These are phyloP conservation scores for Colius striatus DNA, from an alignment of 2,113 vertebrate genomes.

Conservation along the genomic window DNA sequence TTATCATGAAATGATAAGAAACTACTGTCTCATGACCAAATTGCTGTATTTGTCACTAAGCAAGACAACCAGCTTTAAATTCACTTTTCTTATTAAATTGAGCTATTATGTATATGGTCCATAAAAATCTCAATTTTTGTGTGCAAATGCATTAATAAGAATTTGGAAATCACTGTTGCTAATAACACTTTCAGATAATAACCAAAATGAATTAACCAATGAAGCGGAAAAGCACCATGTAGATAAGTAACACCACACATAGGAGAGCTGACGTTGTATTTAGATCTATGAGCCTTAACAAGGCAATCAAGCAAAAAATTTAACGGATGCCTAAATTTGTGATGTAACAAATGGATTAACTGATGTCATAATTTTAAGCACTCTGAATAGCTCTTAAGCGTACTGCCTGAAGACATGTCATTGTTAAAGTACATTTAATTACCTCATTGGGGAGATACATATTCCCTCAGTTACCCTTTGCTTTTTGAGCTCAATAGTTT, in stretches of 20 bases:
- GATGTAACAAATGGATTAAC: conserved; percentile 31
- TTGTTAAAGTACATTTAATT: conserved; percentile 32
- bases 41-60: background rate
- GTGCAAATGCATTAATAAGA: background rate
- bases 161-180: background rate
- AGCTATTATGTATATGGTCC: background rate
- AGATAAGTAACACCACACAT: background rate
- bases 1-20: background rate
- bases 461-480: conserved; percentile 31
- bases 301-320: conserved; percentile 4
- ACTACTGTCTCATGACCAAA: background rate
- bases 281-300: background rate
- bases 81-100: background rate
- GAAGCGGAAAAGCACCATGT: background rate
- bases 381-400: background rate
- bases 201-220: background rate
- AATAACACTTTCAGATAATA: background rate
- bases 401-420: conserved; percentile 12
- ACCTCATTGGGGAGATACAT: background rate
- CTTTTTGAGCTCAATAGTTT: conserved; percentile 22
- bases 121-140: background rate
- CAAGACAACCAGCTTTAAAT: background rate
- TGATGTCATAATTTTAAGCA: conserved; percentile 32
- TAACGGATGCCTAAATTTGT: conserved; percentile 16
- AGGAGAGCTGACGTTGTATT: background rate